Percentiles rank a stretch among this genome's conserved stretches.
Evolutionary conservation across 2,113 vertebrate species (phyloP).

Genomic region (Ammodytes dubius): DNA sequence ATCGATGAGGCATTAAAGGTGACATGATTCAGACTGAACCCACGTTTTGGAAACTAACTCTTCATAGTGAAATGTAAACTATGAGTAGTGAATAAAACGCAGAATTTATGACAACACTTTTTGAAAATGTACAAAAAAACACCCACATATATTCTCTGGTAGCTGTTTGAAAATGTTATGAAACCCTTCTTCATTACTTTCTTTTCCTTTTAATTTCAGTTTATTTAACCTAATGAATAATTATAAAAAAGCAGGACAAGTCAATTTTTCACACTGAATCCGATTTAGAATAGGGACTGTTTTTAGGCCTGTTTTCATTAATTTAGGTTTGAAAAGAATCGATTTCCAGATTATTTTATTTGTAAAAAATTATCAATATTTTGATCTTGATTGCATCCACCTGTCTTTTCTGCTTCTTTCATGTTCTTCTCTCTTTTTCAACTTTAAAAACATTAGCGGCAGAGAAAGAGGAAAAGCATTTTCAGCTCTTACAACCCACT

Average conservation of each 20-base stretch:
- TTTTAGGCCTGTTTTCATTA: not conserved
- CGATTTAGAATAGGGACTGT: not conserved
- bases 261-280: constrained; percentile 16
- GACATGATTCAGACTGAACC: constrained; percentile 57
- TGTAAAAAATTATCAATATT: not conserved
- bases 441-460: constrained; percentile 33
- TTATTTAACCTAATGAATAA: not conserved
- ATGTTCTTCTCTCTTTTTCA: constrained; percentile 42
- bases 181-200: not conserved
- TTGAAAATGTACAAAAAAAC: constrained; percentile 6
- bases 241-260: not conserved
- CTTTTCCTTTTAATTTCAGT: constrained; percentile 3
- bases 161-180: not conserved
- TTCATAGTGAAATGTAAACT: constrained; percentile 44
- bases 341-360: not conserved
- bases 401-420: not conserved
- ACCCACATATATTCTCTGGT: not conserved
- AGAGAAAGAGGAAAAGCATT: constrained; percentile 62
- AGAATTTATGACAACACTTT: constrained; percentile 15
- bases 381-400: not conserved
- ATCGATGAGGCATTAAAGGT: constrained; percentile 63
- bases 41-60: constrained; percentile 41
- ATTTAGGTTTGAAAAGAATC: not conserved
- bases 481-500: constrained; percentile 56
- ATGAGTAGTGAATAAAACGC: constrained; percentile 29